Conservation (phyloP, 2,888 invertebrate genomes). For the Atrina japonica region DNA sequence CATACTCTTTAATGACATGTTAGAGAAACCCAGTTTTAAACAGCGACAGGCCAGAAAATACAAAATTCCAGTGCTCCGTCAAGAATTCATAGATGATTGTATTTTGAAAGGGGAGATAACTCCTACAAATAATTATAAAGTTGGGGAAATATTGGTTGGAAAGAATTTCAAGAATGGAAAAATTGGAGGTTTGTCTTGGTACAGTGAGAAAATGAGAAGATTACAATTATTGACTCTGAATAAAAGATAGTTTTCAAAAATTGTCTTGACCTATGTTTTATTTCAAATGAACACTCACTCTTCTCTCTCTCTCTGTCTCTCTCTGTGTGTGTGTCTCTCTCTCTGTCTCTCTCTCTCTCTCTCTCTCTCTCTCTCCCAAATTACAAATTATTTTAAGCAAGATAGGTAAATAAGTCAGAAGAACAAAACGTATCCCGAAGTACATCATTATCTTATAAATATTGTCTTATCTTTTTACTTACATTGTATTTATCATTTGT, state of each 20-base stretch:
- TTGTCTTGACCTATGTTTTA: not conserved
- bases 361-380: no score
- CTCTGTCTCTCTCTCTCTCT: no score
- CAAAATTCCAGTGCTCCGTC: slow-evolving; percentile 51
- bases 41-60: slow-evolving; percentile 45
- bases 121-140: slow-evolving; percentile 34
- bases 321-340: no score
- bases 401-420: no score
- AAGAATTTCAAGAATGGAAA: slow-evolving; percentile 53
- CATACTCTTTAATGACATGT: slow-evolving; percentile 51
- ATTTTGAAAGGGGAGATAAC: slow-evolving; percentile 41
- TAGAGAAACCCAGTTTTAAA: slow-evolving; percentile 48
- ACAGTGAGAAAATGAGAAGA: no score
- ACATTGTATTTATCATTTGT: no score
- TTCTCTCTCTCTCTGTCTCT: no score
- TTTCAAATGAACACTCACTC: not conserved
- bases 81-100: slow-evolving; percentile 53
- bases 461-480: no score
- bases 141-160: slow-evolving; percentile 40
- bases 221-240: no score
- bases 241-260: not conserved
- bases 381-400: no score
- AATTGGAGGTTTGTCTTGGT: slow-evolving; percentile 44
- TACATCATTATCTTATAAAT: not conserved
- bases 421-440: no score